Conservation (phyloP, 2,797 vertebrate species). For the Cossypha heuglini region DNA sequence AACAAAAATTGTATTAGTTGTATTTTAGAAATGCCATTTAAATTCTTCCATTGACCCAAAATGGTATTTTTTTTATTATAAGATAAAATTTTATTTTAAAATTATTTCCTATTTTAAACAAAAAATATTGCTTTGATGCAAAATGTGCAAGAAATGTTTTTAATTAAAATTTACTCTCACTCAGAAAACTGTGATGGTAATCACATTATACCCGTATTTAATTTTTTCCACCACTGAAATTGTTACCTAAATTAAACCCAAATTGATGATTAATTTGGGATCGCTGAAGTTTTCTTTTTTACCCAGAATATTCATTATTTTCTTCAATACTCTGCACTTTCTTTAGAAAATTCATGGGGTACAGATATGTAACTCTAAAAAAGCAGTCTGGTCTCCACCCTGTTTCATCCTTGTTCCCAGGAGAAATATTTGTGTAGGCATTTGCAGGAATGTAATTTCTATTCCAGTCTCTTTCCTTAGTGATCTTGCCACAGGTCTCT, state of each 20-base stretch:
- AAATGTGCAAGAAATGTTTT: background rate
- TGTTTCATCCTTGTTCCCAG: background rate
- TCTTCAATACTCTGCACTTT: background rate
- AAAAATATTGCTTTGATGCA: background rate
- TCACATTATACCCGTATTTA: background rate
- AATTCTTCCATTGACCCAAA: background rate
- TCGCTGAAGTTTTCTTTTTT: background rate
- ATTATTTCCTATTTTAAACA: background rate
- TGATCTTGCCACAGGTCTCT: background rate
- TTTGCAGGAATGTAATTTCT: background rate
- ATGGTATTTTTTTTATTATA: background rate
- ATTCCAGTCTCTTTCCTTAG: background rate
- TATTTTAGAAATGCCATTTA: background rate
- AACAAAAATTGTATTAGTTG: too few relatives aligned
- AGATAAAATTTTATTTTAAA: background rate
- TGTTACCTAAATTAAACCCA: background rate
- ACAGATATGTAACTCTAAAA: background rate
- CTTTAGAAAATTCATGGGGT: background rate
- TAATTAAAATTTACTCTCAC: background rate
- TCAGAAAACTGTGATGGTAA: background rate
- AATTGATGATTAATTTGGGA: background rate
- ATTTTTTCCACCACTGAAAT: background rate
- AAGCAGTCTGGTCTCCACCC: background rate
- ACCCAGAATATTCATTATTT: background rate
- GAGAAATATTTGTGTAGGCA: background rate